These are phyloP conservation scores for Paraplagusia blochii DNA, from an alignment of 2,113 vertebrate genomes.

Conservation along the genomic window DNA sequence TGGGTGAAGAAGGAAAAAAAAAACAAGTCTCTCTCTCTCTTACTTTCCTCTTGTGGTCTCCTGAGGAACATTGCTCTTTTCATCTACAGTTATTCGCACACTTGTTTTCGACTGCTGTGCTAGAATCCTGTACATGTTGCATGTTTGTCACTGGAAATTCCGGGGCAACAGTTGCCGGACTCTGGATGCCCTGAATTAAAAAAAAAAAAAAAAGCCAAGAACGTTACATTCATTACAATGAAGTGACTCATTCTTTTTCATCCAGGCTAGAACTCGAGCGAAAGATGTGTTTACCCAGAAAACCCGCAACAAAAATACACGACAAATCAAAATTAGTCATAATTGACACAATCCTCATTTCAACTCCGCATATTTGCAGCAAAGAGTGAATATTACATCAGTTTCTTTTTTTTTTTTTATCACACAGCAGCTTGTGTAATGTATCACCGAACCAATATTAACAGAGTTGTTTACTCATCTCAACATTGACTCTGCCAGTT, in stretches of 20 bases:
- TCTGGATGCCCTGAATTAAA: too few relatives aligned
- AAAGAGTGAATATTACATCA: too few relatives aligned
- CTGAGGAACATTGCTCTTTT: slow-evolving; percentile 80
- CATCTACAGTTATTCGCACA: slow-evolving; percentile 95
- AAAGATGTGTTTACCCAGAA: too few relatives aligned
- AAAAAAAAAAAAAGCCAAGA: too few relatives aligned
- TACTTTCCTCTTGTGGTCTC: slow-evolving; percentile 67
- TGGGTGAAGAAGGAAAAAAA: slow-evolving; percentile 89
- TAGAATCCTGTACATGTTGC: slow-evolving; percentile 43
- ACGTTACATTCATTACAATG: too few relatives aligned
- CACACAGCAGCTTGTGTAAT: slow-evolving; percentile 7
- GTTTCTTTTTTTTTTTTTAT: slow-evolving; percentile 18
- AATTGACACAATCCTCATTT: too few relatives aligned
- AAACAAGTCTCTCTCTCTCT: slow-evolving; percentile 72
- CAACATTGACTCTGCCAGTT: slow-evolving; percentile 23
- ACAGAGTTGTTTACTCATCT: slow-evolving; percentile 11
- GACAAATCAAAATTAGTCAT: too few relatives aligned
- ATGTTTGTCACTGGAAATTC: not conserved
- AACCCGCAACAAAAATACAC: too few relatives aligned
- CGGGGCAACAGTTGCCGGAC: not conserved
- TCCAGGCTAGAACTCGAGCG: too few relatives aligned
- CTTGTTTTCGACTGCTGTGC: slow-evolving; percentile 79
- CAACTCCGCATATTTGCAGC: too few relatives aligned
- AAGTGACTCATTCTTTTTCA: too few relatives aligned
- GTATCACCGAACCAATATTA: slow-evolving; percentile 15